Conservation (phyloP, 1,140 invertebrate genomes). For the Galendromus occidentalis region DNA sequence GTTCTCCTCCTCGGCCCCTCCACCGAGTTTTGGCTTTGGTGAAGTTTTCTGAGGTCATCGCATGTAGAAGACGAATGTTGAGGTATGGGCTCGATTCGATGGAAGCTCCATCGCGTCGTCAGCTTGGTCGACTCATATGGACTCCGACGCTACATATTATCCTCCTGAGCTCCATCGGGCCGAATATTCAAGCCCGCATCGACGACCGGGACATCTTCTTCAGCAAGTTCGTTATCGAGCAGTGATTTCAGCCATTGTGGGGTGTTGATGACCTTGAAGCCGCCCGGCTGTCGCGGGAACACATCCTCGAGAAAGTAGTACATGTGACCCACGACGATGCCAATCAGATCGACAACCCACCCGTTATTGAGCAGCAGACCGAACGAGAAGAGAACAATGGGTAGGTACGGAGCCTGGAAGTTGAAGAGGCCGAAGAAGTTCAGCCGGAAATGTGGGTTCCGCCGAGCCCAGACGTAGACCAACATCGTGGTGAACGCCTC, state of each 20-base stretch:
- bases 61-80: too few relatives aligned
- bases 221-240: neutral
- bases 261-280: conserved; percentile 74
- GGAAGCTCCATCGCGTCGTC: too few relatives aligned
- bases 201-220: neutral
- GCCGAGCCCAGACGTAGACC: conserved; percentile 96
- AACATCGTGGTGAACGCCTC: conserved; percentile 99
- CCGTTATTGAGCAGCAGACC: conserved; percentile 88
- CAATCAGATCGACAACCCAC: conserved; percentile 88
- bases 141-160: neutral
- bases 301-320: conserved; percentile 99
- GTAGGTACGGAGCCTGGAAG: conserved; percentile 94
- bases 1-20: too few relatives aligned
- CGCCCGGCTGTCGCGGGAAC: conserved; percentile 74
- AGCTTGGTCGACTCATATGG: neutral
- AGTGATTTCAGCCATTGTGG: conserved; percentile 70
- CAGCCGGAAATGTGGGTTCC: conserved; percentile 89
- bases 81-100: too few relatives aligned
- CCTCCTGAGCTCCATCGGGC: neutral
- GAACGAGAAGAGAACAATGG: conserved; percentile 91
- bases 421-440: conserved; percentile 97
- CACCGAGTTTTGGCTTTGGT: too few relatives aligned
- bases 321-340: conserved; percentile 90
- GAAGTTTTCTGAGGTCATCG: too few relatives aligned
- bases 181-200: neutral